phyloP scores from a whole-genome alignment of 2,797 vertebrate genomes.

The Gymnodraco acuticeps region DNA sequence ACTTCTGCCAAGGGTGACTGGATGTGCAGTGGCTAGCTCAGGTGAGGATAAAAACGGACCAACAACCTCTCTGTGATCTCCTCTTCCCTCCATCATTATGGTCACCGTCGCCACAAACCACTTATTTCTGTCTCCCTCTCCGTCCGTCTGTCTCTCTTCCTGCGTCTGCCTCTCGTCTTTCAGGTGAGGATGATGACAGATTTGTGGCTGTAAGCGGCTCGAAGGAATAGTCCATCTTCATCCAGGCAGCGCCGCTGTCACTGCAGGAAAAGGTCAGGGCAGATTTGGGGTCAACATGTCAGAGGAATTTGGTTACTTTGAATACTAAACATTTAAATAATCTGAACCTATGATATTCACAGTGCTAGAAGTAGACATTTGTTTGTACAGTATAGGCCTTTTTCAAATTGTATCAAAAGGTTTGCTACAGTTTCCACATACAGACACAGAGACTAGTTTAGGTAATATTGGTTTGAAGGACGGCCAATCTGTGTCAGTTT shows the following conservation, averaged over 20 bases:
- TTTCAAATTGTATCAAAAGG: background rate
- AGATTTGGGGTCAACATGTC: slow-evolving; percentile 30
- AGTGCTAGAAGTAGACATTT: background rate
- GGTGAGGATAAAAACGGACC: slow-evolving; percentile 50
- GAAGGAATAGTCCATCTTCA: slow-evolving; percentile 63
- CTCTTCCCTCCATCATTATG: slow-evolving; percentile 42
- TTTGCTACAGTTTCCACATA: too few relatives aligned
- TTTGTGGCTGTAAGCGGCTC: slow-evolving; percentile 48
- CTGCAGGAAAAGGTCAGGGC: slow-evolving; percentile 56
- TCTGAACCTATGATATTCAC: too few relatives aligned
- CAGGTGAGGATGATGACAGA: slow-evolving; percentile 76
- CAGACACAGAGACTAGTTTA: too few relatives aligned
- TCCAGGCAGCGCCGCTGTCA: slow-evolving; percentile 41
- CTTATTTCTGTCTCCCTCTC: slow-evolving; percentile 32
- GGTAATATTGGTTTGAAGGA: too few relatives aligned
- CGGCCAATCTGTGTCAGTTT: slow-evolving; percentile 47
- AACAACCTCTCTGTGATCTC: slow-evolving; percentile 50
- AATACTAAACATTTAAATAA: background rate
- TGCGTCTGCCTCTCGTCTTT: slow-evolving; percentile 67
- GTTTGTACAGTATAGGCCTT: background rate
- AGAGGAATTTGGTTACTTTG: slow-evolving; percentile 7
- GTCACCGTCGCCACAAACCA: slow-evolving; percentile 15
- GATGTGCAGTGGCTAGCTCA: slow-evolving; percentile 48
- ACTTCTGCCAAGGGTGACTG: slow-evolving; percentile 67
- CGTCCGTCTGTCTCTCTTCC: slow-evolving; percentile 45